Evolutionary conservation across 2,113 vertebrate species (phyloP).

Genomic region (Calypte anna): DNA sequence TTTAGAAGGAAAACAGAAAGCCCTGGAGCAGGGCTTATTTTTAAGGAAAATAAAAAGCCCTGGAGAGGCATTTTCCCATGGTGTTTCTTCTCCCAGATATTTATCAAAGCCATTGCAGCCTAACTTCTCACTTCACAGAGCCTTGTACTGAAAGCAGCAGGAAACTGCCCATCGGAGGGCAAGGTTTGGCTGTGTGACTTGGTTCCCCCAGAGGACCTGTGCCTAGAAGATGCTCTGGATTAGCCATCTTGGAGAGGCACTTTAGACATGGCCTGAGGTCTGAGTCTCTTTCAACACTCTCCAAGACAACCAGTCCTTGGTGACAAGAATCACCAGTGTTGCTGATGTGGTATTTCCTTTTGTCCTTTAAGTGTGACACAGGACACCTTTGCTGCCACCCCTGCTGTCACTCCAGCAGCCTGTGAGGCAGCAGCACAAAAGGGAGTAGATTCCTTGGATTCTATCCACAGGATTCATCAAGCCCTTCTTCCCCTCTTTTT

Average conservation of each 20-base stretch:
- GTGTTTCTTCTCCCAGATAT: background rate
- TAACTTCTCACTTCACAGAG: background rate
- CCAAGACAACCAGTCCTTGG: background rate
- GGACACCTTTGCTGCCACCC: background rate
- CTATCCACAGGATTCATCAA: background rate
- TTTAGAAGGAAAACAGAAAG: constrained; percentile 1
- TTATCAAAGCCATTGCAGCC: background rate
- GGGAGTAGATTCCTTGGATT: constrained; percentile 6
- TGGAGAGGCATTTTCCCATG: background rate
- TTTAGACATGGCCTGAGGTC: background rate
- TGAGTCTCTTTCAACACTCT: background rate
- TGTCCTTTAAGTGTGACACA: background rate
- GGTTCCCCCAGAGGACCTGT: background rate
- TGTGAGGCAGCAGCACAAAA: background rate
- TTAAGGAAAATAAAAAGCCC: background rate
- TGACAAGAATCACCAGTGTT: background rate
- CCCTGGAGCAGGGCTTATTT: background rate
- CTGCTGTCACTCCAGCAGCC: accelerated
- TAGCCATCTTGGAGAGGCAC: background rate
- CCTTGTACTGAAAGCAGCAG: background rate
- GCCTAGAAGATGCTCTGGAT: background rate
- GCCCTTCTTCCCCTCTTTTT: background rate
- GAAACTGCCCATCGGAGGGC: background rate
- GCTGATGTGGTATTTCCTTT: constrained; percentile 42
- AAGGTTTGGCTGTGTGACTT: accelerated